Evolutionary conservation across 2,888 invertebrate species (phyloP), one percentile per base, ranked within the genome.

Genomic region (Oscheius onirici): DNA sequence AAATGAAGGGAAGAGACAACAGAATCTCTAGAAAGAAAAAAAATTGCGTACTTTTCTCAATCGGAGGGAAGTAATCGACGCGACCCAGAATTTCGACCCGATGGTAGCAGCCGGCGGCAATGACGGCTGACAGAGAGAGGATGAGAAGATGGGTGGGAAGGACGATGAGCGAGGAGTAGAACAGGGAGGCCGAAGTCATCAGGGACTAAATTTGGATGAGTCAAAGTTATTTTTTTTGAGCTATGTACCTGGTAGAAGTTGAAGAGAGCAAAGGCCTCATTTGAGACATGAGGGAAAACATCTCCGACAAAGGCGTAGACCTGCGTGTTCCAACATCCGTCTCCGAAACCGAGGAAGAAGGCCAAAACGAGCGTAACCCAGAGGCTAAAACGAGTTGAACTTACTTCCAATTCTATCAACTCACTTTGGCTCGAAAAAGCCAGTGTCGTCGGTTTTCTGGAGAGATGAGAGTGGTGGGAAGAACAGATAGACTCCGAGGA

Each of bases 241-340:
- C n/a, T 8, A 17, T 1, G 2, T 55, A 90, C 90, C 92, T 95
- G 95, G 71, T 93, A 93, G 88, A 97, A 97, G 90, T 97, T 99
- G 90, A 96, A 99, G 1, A 99, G 90, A 0, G 97, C 97, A 89
- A 99, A 99, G 0, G 97, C 97, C 13, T 96, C 93, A 0, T 96
- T 94, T 43, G 81, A 80, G 81, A 95, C 93, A 68, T 93, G 92
- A 0, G 93, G 91, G 87, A 93, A 97, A 60, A 94, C 91, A 11
- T 93, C 92, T 1, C 96, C 97, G 43, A 99, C 89, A 75, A 97
- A 92, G 0, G 97, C 94, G 88, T 95, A 97, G 51, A 74, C 74
- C 76, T 83, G 90, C 0, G 97, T 97, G 87, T 97, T 97, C 90
- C 92, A 97, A 88, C 97, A 95, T 15, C 95, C 94, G 88, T 99